Evolutionary conservation across 2,888 invertebrate genomes (phyloP), one percentile per base, ranked within the genome.

Genomic region (Trachelus iudaicus): DNA sequence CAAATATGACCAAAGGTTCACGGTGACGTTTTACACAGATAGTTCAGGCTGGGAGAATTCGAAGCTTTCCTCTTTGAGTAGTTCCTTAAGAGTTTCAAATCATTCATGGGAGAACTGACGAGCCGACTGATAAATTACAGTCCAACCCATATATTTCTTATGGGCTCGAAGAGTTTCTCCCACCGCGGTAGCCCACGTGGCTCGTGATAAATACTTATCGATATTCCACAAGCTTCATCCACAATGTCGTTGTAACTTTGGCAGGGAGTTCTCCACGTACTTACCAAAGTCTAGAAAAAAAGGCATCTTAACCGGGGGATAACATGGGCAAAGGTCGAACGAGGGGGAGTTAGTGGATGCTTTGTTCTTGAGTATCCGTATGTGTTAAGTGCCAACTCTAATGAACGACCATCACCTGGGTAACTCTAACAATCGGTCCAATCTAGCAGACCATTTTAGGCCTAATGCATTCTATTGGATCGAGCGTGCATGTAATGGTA

Each of bases 361-460:
- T 76, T 78, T 68, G 69, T 35, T 34, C 75, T 31, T 35, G 73
- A 68, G 76, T 75, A 78, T 78, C 75, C 73, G 76, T 73, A 76
- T 78, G 76, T 30, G 78, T 78, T 78, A 78, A 78, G 56, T 78
- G 76, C 76, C 78, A 78, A 69, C 76, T 73, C 78, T 78, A 76
- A 78, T 78, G 78, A 76, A 78, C 73, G 76, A 76, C 73, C 76
- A 78, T 71, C 35, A 69, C 30, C 75, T n/a, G 74, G 56, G 73
- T n/a, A 73, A 15, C 73, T 31, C 73, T 34, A 73, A 33, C 71
- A 34, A 31, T 34, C 68, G 34, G 30, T 31, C 33, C n/a, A 33
- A 71, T 30, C 71, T 31, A 30, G 11, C 13, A 71, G 71, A 31
- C n/a, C n/a, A 71, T 40, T 40, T 40, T 15, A 15, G 6, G 15